A percentile compares a stretch with the other conserved stretches of the same genome.
phyloP scores from a whole-genome alignment of 30 jellyfish, hydroid and myxozoan genomes.

The Pelagia noctiluca region DNA sequence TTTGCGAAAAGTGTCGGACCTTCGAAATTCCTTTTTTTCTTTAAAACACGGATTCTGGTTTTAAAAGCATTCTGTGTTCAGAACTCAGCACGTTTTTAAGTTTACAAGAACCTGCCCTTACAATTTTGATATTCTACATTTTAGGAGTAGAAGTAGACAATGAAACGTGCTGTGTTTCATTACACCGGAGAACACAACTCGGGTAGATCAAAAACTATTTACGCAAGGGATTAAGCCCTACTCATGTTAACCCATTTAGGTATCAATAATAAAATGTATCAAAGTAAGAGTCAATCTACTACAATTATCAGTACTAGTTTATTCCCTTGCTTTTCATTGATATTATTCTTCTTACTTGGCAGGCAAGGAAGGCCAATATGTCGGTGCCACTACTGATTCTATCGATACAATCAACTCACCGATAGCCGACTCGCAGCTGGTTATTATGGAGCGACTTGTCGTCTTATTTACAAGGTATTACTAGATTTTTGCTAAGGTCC shows the following conservation, averaged over 20 bases:
- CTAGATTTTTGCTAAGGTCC: background rate
- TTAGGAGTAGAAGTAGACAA: too few relatives aligned
- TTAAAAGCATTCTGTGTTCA: too few relatives aligned
- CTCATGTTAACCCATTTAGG: background rate
- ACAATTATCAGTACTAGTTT: too few relatives aligned
- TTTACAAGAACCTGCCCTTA: too few relatives aligned
- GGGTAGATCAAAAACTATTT: background rate
- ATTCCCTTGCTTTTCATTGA: background rate
- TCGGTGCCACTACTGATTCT: constrained; percentile 62
- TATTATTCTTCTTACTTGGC: background rate
- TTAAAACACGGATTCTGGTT: too few relatives aligned
- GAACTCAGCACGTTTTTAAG: too few relatives aligned
- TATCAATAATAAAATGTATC: too few relatives aligned
- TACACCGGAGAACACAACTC: background rate
- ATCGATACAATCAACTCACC: constrained; percentile 71
- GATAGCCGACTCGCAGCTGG: constrained; percentile 84
- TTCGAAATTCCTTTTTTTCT: too few relatives aligned
- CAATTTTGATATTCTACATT: too few relatives aligned
- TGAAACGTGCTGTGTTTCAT: too few relatives aligned
- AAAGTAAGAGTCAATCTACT: background rate
- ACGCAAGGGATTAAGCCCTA: background rate
- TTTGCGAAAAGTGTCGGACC: too few relatives aligned
- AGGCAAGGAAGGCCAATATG: constrained; percentile 97
- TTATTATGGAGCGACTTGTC: constrained; percentile 96
- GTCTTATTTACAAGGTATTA: constrained; percentile 87